Conservation (phyloP, 2,113 vertebrate species). For the Brachyistius frenatus region DNA sequence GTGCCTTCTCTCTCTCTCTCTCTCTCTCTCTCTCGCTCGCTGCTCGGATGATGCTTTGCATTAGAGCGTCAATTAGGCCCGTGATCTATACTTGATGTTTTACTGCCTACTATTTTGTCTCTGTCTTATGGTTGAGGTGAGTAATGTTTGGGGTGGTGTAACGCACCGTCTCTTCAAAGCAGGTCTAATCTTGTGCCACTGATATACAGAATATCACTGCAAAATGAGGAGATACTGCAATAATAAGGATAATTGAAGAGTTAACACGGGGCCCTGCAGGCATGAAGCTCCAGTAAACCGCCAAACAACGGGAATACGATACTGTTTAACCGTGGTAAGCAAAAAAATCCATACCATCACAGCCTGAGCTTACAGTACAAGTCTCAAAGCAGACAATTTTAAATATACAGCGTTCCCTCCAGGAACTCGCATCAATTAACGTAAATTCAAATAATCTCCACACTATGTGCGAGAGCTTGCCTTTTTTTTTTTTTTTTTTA, state of each 20-base stretch:
- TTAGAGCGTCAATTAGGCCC: constrained; percentile 62
- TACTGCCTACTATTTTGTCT: constrained; percentile 59
- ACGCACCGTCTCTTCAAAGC: constrained; percentile 45
- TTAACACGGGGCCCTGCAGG: constrained; percentile 41
- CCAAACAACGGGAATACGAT: no score
- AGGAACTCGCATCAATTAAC: no score
- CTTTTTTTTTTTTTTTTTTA: no score
- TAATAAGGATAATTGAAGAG: constrained; percentile 68
- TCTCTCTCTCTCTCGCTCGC: constrained; percentile 57
- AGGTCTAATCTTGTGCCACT: constrained; percentile 54
- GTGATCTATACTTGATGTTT: constrained; percentile 61
- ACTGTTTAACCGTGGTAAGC: no score
- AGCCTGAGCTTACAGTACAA: no score
- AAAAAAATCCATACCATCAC: no score
- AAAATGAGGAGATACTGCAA: constrained; percentile 68
- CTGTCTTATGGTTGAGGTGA: constrained; percentile 48
- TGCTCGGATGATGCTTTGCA: constrained; percentile 60
- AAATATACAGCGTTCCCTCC: no score
- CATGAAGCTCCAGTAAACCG: constrained; percentile 18
- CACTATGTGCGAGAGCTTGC: no score
- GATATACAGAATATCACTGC: constrained; percentile 48
- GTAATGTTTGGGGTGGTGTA: constrained; percentile 61
- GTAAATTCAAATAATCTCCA: no score
- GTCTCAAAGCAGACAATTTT: no score
- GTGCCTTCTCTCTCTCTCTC: constrained; percentile 54